A percentile compares a stretch with the other conserved stretches of the same genome.
Evolutionary conservation across 2,113 vertebrate genomes (phyloP).

Genomic region (Sphaerodactylus townsendi): DNA sequence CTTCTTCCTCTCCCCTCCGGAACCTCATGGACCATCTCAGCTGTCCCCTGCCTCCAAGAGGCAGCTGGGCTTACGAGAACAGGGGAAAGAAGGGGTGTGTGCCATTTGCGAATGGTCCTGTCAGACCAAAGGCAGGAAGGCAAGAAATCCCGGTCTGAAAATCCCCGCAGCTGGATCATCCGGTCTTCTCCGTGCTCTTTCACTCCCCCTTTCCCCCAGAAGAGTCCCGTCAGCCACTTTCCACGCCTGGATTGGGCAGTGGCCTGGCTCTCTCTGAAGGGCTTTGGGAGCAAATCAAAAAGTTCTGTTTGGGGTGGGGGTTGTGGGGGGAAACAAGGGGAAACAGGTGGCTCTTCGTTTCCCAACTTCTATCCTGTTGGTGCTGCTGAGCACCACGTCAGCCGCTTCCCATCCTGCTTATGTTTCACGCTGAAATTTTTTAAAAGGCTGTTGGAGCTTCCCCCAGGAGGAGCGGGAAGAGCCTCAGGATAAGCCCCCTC

Average conservation of each 20-base stretch:
- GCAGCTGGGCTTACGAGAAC: background rate
- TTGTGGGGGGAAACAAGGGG: background rate
- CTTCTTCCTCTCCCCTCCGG: background rate
- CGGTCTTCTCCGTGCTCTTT: background rate
- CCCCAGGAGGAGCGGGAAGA: no score
- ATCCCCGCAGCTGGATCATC: no score
- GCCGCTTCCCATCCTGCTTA: background rate
- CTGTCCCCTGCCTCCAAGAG: background rate
- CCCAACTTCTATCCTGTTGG: background rate
- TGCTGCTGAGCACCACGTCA: background rate
- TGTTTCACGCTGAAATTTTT: background rate
- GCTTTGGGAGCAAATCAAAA: background rate
- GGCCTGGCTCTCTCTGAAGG: no score
- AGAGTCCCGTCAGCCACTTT: background rate
- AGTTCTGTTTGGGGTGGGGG: background rate
- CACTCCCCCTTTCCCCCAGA: fast-evolving
- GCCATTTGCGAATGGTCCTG: background rate
- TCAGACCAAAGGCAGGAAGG: background rate
- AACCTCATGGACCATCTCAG: background rate
- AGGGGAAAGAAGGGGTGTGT: background rate
- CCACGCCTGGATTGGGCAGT: background rate
- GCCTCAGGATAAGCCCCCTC: background rate
- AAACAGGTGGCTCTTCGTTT: fast-evolving
- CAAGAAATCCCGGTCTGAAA: background rate
- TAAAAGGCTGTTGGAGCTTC: background rate